These are phyloP conservation scores for Fregata magnificens DNA, from an alignment of 2,113 vertebrate genomes.

Conservation along the genomic window DNA sequence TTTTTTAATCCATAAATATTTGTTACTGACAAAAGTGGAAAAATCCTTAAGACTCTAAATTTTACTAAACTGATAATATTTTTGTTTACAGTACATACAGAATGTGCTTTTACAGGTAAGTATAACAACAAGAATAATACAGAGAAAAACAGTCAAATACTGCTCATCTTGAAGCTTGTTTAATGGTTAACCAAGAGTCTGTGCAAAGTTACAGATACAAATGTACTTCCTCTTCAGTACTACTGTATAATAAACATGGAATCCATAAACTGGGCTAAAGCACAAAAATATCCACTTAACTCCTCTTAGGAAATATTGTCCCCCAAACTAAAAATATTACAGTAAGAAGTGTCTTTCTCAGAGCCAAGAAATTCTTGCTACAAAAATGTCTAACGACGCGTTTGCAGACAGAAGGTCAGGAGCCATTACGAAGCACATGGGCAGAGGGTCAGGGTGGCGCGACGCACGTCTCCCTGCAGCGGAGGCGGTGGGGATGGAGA, in stretches of 20 bases:
- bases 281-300: constrained; percentile 77
- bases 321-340: constrained; percentile 77
- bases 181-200: constrained; percentile 71
- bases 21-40: constrained; percentile 88
- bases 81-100: constrained; percentile 82
- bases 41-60: constrained; percentile 82
- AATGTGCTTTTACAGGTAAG: constrained; percentile 87
- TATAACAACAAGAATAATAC: constrained; percentile 81
- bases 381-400: constrained; percentile 70
- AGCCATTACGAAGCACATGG: constrained; percentile 47
- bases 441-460: neutral
- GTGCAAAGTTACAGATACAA: constrained; percentile 78
- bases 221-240: constrained; percentile 74
- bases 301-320: constrained; percentile 75
- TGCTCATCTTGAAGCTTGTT: constrained; percentile 78
- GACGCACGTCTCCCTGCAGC: neutral
- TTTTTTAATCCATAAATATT: constrained; percentile 85
- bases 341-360: constrained; percentile 77
- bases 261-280: constrained; percentile 81
- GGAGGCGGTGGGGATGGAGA: neutral
- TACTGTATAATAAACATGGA: constrained; percentile 80
- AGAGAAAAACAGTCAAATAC: constrained; percentile 83
- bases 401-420: constrained; percentile 56
- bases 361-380: constrained; percentile 75
- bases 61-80: constrained; percentile 79